phyloP scores from a whole-genome alignment of 2,113 vertebrate genomes.

The Myanophis thanlyinensis region DNA sequence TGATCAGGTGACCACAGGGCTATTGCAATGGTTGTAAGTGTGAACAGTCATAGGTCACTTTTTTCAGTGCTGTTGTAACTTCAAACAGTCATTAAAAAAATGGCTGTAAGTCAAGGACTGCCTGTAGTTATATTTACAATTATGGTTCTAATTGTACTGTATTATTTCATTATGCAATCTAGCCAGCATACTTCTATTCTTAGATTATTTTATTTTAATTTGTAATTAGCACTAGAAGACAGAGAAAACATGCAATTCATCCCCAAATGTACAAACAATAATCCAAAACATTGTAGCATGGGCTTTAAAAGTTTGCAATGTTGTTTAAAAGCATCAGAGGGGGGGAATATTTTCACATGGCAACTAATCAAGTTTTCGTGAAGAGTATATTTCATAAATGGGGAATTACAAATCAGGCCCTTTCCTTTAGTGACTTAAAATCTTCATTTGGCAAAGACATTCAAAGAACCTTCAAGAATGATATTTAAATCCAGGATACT shows the following conservation, averaged over 20 bases:
- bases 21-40: too few relatives aligned
- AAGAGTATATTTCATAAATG: background rate
- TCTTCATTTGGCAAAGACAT: background rate
- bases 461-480: background rate
- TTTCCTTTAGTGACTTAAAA: background rate
- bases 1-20: too few relatives aligned
- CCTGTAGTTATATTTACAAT: background rate
- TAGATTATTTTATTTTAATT: background rate
- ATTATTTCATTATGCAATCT: background rate
- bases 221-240: background rate
- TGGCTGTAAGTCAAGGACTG: too few relatives aligned
- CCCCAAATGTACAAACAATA: background rate
- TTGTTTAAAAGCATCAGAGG: background rate
- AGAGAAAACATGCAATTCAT: background rate
- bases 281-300: background rate
- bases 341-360: background rate
- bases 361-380: background rate
- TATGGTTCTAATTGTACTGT: background rate
- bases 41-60: too few relatives aligned
- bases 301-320: background rate
- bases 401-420: background rate
- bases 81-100: too few relatives aligned
- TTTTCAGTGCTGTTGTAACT: too few relatives aligned
- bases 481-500: background rate
- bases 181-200: background rate